Evolutionary conservation across 2,888 invertebrate genomes (phyloP), one percentile per base, ranked within the genome.

Genomic region (Cosmorhoe ocellata): DNA sequence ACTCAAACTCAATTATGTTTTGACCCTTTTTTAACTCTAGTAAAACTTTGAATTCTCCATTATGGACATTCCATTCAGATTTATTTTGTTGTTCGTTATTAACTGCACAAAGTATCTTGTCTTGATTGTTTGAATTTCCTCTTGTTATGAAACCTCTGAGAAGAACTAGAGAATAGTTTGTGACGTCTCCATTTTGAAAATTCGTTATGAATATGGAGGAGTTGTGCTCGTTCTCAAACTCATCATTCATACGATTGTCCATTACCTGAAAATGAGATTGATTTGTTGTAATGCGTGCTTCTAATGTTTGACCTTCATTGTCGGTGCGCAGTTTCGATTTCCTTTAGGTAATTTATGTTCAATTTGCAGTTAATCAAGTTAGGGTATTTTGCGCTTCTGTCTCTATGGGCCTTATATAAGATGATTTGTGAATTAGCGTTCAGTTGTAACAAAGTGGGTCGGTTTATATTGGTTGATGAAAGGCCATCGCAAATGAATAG

Each of bases 41-140:
- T 48, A 96, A 77, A 22, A 92, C 91, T 79, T 95, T 95, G 71
- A 96, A 96, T 67, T 93, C 92, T 28, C 93, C 92, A 59, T 93
- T 92, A 40, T 91, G 78, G 33, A 94, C 86, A 56, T 92, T 92
- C 94, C 94, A 94, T 61, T 90, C 81, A 10, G 91, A 77, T 51
- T 76, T 80, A 34, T 71, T 74, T 61, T 84, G 83, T 55, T 80
- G 72, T 60, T 79, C 83, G 60, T 74, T 79, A 50, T 82, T 84
- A 28, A 90, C 74, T 27, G 75, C 81, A 64, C 91, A 91, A 56
- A 71, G 63, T 61, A 90, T 61, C 72, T 86, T 84, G 41, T 84
- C 86, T 58, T 84, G 74, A 56, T 80, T 82, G 55, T 82, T 87
- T 30, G 80, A 79, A 68, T 81, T 80, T 31, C 85, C 84, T 66